Conservation (phyloP, 2,797 vertebrate species). For the Xenentodon cancila region DNA sequence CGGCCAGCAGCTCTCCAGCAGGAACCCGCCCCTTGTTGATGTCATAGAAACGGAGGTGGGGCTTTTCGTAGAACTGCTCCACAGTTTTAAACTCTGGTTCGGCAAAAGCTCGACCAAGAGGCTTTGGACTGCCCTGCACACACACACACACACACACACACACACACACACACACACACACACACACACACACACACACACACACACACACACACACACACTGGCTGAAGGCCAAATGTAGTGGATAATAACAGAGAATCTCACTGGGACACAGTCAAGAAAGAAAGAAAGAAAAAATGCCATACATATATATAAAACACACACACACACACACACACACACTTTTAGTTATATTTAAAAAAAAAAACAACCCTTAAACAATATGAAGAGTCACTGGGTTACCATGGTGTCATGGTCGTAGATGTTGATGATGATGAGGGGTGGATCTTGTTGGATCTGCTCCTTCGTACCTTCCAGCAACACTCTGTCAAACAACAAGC, state of each 20-base stretch:
- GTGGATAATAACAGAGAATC: too few relatives aligned
- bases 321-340: too few relatives aligned
- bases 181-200: neutral
- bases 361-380: too few relatives aligned
- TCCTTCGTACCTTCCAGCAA: constrained; percentile 90
- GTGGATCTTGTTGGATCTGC: constrained; percentile 87
- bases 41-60: constrained; percentile 88
- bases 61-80: constrained; percentile 85
- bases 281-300: neutral
- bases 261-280: too few relatives aligned
- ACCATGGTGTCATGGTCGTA: constrained; percentile 90
- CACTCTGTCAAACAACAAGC: constrained; percentile 90
- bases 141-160: constrained; percentile 1
- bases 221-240: neutral
- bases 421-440: constrained; percentile 87
- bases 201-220: too few relatives aligned
- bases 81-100: constrained; percentile 87
- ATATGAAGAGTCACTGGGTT: constrained; percentile 44
- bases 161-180: neutral
- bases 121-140: constrained; percentile 81
- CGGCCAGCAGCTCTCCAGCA: constrained; percentile 89
- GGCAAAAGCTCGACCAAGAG: constrained; percentile 88
- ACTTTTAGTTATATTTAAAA: too few relatives aligned
- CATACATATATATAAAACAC: too few relatives aligned
- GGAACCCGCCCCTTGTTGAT: constrained; percentile 84